Percentiles rank a stretch among this genome's conserved stretches.
These are phyloP conservation scores for Oikopleura dioica DNA, from an alignment of 23 tunicate genomes.

Conservation along the genomic window DNA sequence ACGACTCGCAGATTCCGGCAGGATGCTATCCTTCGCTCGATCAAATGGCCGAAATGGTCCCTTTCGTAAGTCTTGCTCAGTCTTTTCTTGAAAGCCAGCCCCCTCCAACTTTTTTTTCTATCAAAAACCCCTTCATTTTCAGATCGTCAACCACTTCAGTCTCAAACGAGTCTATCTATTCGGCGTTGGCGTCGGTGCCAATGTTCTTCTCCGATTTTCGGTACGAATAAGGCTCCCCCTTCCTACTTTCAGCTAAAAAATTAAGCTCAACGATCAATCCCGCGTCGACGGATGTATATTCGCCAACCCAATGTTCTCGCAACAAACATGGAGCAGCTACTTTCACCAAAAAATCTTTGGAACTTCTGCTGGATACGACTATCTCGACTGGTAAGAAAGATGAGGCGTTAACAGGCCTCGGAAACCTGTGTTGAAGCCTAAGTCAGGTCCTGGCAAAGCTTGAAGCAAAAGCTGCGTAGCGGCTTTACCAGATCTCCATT, in stretches of 20 bases:
- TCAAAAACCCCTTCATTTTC: too few species aligned
- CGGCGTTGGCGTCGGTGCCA: conserved; percentile 8
- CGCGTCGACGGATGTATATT: not conserved
- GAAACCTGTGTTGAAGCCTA: too few species aligned
- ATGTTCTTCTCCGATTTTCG: not conserved
- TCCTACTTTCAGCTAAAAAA: not conserved
- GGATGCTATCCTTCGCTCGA: not conserved
- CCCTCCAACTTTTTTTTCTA: too few species aligned
- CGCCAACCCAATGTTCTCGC: not conserved
- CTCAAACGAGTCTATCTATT: not conserved
- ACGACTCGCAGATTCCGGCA: not conserved
- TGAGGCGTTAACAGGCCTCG: too few species aligned
- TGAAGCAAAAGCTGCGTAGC: too few species aligned
- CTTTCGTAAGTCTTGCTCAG: conserved; percentile 8
- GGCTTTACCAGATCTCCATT: too few species aligned
- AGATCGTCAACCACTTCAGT: not conserved
- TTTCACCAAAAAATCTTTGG: not conserved
- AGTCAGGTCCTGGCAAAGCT: too few species aligned
- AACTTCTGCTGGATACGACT: not conserved
- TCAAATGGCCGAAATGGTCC: conserved; percentile 14
- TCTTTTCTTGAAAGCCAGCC: too few species aligned
- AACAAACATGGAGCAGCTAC: conserved; percentile 4
- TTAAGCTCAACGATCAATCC: conserved; percentile 1
- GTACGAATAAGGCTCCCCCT: not conserved
- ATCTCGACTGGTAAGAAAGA: not conserved